Evolutionary conservation across 2,888 invertebrate genomes (phyloP).

Genomic region (Nomada ferruginata): DNA sequence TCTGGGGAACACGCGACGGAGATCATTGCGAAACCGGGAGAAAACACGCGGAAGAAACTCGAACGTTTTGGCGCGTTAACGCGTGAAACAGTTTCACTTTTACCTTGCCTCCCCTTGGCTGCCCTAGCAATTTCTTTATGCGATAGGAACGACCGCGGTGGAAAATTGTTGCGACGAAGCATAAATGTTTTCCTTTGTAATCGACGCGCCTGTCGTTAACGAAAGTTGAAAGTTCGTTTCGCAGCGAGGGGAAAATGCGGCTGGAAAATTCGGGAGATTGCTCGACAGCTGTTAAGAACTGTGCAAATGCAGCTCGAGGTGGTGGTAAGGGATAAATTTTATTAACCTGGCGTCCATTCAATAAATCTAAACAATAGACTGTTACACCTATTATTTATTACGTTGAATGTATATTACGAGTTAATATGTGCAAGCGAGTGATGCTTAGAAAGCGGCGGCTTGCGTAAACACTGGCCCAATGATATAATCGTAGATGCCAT

Average conservation of each 20-base stretch:
- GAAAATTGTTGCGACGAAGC: too few species aligned
- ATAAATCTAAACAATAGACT: neutral
- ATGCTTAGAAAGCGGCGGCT: neutral
- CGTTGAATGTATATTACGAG: neutral
- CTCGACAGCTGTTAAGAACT: too few species aligned
- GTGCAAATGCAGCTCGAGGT: neutral
- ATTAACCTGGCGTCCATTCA: neutral
- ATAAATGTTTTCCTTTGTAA: too few species aligned
- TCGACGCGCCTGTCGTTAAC: too few species aligned
- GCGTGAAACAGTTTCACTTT: too few species aligned
- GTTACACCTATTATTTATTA: conserved; percentile 28
- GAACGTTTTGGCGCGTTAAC: neutral
- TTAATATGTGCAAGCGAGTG: neutral
- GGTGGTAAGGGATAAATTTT: neutral
- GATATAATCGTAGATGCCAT: conserved; percentile 8
- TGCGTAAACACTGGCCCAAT: conserved; percentile 1
- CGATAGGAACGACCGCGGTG: too few species aligned
- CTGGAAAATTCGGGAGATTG: too few species aligned
- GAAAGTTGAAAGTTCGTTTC: too few species aligned
- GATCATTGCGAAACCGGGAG: neutral
- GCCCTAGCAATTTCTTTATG: too few species aligned
- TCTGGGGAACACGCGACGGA: conserved; percentile 16
- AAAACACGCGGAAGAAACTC: conserved; percentile 23
- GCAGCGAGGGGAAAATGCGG: neutral
- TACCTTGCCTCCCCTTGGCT: too few species aligned